Evolutionary conservation across 2,888 invertebrate genomes (phyloP), one percentile per base, ranked within the genome.

Genomic region (Ennomos fuscantarius): DNA sequence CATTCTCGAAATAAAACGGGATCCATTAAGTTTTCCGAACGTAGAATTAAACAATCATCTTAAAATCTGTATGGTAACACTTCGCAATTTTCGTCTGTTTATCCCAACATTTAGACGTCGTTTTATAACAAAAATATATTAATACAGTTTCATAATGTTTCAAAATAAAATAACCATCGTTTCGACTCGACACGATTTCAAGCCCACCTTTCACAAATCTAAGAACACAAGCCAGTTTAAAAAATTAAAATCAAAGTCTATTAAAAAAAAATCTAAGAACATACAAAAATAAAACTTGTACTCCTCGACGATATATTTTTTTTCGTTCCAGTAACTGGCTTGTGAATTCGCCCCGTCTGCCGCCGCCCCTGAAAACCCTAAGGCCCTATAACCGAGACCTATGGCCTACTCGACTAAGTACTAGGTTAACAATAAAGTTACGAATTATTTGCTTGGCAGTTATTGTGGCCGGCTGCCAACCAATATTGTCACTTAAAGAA

Each of bases 101-200:
- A n/a, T n/a, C n/a, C n/a, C 5, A 24, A 24, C 6, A 6, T 6
- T 24, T 24, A 24, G 24, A 24, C 5, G 2, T 6, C 6, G 3
- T 24, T 6, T 24, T 6, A 6, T 6, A 24, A 24, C 24, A 6
- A 24, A 24, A 24, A 24, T 6, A 6, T 24, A 24, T 34, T 10
- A 24, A n/a, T 11, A n/a, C 12, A 39, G 33, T 43, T 33, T 43
- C 3, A 24, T 24, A 50, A 46, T 45, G 41, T 49, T 49, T 45
- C 45, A 45, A 53, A 48, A 53, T 9, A 53, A 39, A 54, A 50
- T 8, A n/a, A 31, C 49, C 49, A 41, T 59, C 53, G 45, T 59
- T 53, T 60, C 46, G 41, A 48, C 40, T 63, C 60, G 60, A 55
- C 60, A 53, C 63, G 57, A 56, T 47, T 43, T 60, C 11, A 51